Conservation (phyloP, 2,797 vertebrate genomes). For the Spondyliosoma cantharus region DNA sequence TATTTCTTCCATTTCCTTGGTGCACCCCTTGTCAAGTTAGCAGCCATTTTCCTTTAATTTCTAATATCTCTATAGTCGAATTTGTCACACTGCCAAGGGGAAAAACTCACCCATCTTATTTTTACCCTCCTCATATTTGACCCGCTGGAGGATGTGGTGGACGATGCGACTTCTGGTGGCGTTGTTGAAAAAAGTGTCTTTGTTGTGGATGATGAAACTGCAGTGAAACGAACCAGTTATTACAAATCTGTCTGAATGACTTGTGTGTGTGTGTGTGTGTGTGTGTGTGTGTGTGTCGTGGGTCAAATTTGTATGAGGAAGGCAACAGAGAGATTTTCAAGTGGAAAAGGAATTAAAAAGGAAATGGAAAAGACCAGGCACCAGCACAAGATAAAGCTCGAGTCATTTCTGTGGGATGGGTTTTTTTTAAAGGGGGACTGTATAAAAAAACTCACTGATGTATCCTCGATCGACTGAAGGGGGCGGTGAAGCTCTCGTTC, state of each 20-base stretch:
- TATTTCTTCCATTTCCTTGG: background rate
- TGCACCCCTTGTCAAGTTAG: background rate
- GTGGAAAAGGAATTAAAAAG: constrained; percentile 9
- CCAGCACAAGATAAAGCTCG: background rate
- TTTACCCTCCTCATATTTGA: constrained; percentile 96
- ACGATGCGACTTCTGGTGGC: constrained; percentile 94
- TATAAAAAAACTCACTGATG: constrained; percentile 90
- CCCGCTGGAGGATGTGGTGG: constrained; percentile 93
- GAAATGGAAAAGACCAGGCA: constrained; percentile 19
- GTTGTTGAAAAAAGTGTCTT: constrained; percentile 96
- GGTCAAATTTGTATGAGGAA: background rate
- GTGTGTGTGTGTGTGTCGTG: background rate
- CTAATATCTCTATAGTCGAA: background rate
- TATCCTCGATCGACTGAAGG: constrained; percentile 95
- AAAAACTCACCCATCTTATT: constrained; percentile 92
- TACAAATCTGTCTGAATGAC: constrained; percentile 21
- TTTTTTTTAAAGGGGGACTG: constrained; percentile 15
- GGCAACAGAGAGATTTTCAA: constrained; percentile 5
- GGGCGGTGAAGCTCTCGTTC: constrained; percentile 95
- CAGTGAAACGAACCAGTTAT: constrained; percentile 41
- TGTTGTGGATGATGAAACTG: constrained; percentile 98
- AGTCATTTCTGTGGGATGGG: background rate
- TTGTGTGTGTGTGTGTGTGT: background rate
- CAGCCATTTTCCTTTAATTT: background rate
- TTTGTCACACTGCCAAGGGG: background rate